Evolutionary conservation across 1,140 invertebrate species (phyloP).

Genomic region (Caerostris extrusa): DNA sequence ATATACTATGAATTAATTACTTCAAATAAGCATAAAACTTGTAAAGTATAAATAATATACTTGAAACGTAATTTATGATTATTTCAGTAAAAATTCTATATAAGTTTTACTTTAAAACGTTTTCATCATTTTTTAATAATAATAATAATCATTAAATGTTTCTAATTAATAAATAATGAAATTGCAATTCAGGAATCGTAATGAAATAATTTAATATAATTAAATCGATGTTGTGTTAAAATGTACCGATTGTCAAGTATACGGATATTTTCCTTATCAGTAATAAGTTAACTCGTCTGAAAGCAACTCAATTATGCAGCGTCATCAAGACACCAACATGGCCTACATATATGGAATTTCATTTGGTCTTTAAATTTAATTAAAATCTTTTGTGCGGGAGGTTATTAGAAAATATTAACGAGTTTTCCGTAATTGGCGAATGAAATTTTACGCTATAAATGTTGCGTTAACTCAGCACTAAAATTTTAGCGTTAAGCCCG

Average conservation of each 20-base stretch:
- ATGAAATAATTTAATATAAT: not conserved
- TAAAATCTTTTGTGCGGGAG: not conserved
- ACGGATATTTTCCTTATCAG: not conserved
- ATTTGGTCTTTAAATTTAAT: slow-evolving; percentile 6
- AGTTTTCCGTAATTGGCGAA: not conserved
- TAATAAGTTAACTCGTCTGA: slow-evolving; percentile 23
- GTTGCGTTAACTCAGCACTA: not conserved
- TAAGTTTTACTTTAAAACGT: too few species aligned
- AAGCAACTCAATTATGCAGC: not conserved
- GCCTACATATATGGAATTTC: slow-evolving; percentile 17
- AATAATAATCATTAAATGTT: not conserved
- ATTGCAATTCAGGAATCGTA: not conserved
- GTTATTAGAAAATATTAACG: slow-evolving; percentile 42
- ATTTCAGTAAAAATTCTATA: too few species aligned
- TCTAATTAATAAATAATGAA: not conserved
- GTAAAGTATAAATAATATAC: too few species aligned
- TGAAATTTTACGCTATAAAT: not conserved
- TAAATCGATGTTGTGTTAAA: not conserved
- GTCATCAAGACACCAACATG: not conserved
- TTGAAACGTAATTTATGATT: too few species aligned
- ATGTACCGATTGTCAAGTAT: not conserved
- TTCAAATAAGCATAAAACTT: too few species aligned
- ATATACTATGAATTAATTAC: too few species aligned
- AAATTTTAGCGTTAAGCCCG: not conserved
- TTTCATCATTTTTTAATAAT: not conserved